Evolutionary conservation across 2,113 vertebrate species (phyloP).

Genomic region (Mandrillus leucophaeus): DNA sequence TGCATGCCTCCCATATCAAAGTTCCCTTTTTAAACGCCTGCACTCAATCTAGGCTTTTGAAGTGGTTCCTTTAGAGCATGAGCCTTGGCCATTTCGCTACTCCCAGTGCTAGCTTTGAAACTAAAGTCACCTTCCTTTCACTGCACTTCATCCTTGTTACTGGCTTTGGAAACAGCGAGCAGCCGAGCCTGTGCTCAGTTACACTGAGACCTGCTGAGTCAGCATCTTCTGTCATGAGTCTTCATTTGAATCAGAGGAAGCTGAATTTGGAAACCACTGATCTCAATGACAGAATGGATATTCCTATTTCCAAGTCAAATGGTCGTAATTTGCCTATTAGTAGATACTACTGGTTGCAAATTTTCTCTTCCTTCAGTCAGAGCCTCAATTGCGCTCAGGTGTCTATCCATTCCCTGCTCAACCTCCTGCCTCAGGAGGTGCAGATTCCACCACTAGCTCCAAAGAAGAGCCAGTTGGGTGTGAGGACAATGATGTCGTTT

Average conservation of each 20-base stretch:
- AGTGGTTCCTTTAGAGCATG: no score
- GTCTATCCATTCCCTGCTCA: not conserved
- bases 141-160: no score
- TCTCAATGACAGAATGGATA: conserved; percentile 22
- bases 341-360: not conserved
- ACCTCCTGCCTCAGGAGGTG: not conserved
- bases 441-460: not conserved
- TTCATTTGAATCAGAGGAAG: not conserved
- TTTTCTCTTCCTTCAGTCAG: not conserved
- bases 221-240: not conserved
- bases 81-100: no score
- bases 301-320: conserved; percentile 64
- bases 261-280: not conserved
- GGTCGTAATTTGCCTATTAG: not conserved
- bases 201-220: not conserved
- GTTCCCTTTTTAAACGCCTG: no score
- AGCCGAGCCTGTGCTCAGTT: no score
- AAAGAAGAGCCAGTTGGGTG: not conserved
- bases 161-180: no score
- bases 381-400: not conserved
- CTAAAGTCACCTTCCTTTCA: no score
- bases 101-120: no score
- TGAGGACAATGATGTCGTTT: not conserved
- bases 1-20: no score
- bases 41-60: no score